These are phyloP conservation scores for Listrodromus nycthemerus DNA, from an alignment of 2,888 invertebrate genomes.

Conservation along the genomic window DNA sequence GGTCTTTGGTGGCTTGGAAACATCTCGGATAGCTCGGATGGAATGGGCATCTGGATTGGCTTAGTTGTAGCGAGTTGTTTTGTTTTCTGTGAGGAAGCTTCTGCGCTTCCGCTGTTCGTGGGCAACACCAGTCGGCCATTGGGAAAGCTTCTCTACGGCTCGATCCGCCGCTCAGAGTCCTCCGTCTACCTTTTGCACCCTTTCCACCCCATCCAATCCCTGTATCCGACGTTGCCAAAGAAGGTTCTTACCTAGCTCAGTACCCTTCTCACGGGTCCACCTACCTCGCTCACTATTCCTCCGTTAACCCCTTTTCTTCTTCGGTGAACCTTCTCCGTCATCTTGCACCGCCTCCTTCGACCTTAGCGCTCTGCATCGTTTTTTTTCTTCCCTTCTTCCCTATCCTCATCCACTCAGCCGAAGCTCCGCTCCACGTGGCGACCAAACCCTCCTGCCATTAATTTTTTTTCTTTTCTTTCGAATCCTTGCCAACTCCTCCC, in stretches of 20 bases:
- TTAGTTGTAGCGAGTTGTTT: slow-evolving; percentile 15
- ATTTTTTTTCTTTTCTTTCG: neutral
- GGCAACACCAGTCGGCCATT: slow-evolving; percentile 4
- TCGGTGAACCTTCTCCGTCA: slow-evolving; percentile 47
- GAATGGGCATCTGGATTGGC: slow-evolving; percentile 33
- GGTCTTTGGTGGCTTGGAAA: slow-evolving; percentile 62
- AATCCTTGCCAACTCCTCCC: neutral
- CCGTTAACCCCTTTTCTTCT: slow-evolving; percentile 76
- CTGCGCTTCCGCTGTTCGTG: slow-evolving; percentile 25
- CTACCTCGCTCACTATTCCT: slow-evolving; percentile 65
- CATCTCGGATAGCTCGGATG: slow-evolving; percentile 46
- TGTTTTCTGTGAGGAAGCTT: slow-evolving; percentile 28
- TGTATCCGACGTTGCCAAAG: slow-evolving; percentile 44
- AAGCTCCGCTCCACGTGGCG: neutral
- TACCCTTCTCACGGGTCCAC: slow-evolving; percentile 43
- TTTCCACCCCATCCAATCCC: slow-evolving; percentile 60
- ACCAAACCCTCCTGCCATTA: neutral
- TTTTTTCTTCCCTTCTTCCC: neutral
- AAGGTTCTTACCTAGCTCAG: slow-evolving; percentile 46
- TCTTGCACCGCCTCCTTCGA: slow-evolving; percentile 66
- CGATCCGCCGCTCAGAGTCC: slow-evolving; percentile 18
- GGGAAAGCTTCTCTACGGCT: slow-evolving; percentile 2
- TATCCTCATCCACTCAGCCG: slow-evolving; percentile 17
- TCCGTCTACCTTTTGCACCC: slow-evolving; percentile 40
- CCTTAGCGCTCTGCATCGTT: slow-evolving; percentile 45